A percentile compares a stretch with the other conserved stretches of the same genome.
phyloP scores from a whole-genome alignment of 2,797 vertebrate genomes.

The Liparis tanakae region DNA sequence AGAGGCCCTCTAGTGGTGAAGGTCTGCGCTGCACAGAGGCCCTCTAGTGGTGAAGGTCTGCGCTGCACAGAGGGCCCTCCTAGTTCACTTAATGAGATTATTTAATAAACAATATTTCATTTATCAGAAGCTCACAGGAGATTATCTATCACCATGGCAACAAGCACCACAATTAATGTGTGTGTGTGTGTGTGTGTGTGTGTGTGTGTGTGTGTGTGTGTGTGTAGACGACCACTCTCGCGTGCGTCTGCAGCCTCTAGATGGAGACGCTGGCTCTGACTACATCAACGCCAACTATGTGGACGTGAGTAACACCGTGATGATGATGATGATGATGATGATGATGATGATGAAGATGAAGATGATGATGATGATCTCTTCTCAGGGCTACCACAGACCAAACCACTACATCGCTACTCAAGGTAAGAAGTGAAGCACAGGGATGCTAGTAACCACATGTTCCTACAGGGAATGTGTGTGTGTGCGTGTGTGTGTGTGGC shows the following conservation, averaged over 20 bases:
- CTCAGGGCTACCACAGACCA: conserved; percentile 94
- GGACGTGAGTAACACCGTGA: conserved; percentile 86
- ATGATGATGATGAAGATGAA: too few relatives aligned
- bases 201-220: conserved; percentile 37
- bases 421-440: conserved; percentile 85
- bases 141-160: conserved; percentile 49
- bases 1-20: too few relatives aligned
- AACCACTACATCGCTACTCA: conserved; percentile 98
- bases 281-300: conserved; percentile 99
- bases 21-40: too few relatives aligned
- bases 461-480: too few relatives aligned
- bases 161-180: conserved; percentile 32
- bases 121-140: conserved; percentile 48
- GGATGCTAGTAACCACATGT: too few relatives aligned
- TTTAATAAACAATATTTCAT: neutral
- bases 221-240: conserved; percentile 93
- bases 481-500: conserved; percentile 13
- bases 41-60: too few relatives aligned
- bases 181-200: conserved; percentile 35
- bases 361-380: too few relatives aligned
- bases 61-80: too few relatives aligned
- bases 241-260: conserved; percentile 91
- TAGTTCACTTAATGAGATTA: neutral
- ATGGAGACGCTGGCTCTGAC: conserved; percentile 92
- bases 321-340: too few relatives aligned